Base-by-base conservation (phyloP, 2,113 vertebrate species). In the Malurus cyaneus region DNA sequence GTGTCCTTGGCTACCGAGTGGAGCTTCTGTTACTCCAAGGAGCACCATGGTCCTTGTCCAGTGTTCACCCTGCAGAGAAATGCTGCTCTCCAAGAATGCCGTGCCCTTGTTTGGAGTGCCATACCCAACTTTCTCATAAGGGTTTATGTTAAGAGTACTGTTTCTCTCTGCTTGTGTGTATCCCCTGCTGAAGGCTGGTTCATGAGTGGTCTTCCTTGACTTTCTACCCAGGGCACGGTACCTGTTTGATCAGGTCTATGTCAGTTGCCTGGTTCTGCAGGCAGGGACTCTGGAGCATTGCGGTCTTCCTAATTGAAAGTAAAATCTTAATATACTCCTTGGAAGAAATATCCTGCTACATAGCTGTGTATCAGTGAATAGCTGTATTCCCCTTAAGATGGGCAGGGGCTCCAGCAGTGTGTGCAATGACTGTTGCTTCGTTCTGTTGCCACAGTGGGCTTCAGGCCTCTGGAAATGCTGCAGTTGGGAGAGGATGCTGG, bases 41-140 rank as follows among this genome's bases (percentile, higher is more conserved):
- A 76, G 34, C 70, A 5, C 32, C 0, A 0, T n/a, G 36, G 26
- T 84, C 74, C n/a, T 85, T 6, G 1, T 47, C 42, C 3, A 6
- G 2, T 18, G 29, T 11, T n/a, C 1, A 1, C 26, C 28, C 36
- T 54, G 77, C 26, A 56, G 77, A 20, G 49, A 59, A 54, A 14
- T 17, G 34, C 59, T 8, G 1, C 20, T 74, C 31, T 73, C 24
- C 66, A 21, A 9, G 18, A 54, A 36, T 5, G 12, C 20, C 5
- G 14, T n/a, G 8, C 41, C 31, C 31, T 62, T 60, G 17, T 76
- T 49, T 46, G 61, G 42, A 65, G 53, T 12, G 46, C 59, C 12
- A 2, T 49, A 32, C 12, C 29, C 11, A 23, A 32, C 12, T 34
- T 71, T 79, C 19, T 76, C 34, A 29, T 49, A 36, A 32, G 66